These are phyloP conservation scores for Diarsia rubi DNA, from an alignment of 2,888 invertebrate species.

Conservation along the genomic window DNA sequence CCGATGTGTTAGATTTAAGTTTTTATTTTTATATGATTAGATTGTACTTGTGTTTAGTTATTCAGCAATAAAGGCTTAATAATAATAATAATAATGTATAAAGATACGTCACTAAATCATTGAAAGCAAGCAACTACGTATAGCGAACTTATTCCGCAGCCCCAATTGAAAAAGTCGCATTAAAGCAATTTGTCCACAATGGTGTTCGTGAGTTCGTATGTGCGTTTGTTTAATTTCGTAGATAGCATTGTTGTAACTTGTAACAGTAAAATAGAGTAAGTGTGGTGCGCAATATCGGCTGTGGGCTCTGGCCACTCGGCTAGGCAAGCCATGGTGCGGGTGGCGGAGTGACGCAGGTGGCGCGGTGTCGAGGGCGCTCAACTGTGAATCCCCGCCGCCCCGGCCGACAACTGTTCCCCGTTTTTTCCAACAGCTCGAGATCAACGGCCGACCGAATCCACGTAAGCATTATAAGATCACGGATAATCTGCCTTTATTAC, in stretches of 20 bases:
- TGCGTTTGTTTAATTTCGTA: constrained; percentile 50
- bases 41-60: too few species aligned
- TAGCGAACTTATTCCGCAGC: constrained; percentile 16
- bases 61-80: too few species aligned
- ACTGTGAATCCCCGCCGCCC: constrained; percentile 86
- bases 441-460: constrained; percentile 80
- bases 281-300: constrained; percentile 51
- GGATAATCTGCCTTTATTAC: constrained; percentile 67
- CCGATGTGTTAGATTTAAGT: too few species aligned
- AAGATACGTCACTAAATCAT: too few species aligned
- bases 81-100: too few species aligned
- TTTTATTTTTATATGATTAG: too few species aligned
- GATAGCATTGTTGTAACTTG: constrained; percentile 52
- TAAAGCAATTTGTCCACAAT: constrained; percentile 59
- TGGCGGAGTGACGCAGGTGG: constrained; percentile 80
- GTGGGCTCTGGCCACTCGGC: constrained; percentile 42
- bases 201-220: constrained; percentile 32
- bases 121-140: constrained; percentile 14
- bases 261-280: constrained; percentile 44
- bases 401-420: constrained; percentile 85
- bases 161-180: constrained; percentile 28
- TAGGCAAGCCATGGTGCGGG: constrained; percentile 65
- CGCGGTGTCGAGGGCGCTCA: constrained; percentile 86
- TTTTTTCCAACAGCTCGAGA: constrained; percentile 84
- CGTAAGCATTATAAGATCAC: constrained; percentile 68